Evolutionary conservation across 1,140 invertebrate species (phyloP).

Genomic region (Plodia interpunctella): DNA sequence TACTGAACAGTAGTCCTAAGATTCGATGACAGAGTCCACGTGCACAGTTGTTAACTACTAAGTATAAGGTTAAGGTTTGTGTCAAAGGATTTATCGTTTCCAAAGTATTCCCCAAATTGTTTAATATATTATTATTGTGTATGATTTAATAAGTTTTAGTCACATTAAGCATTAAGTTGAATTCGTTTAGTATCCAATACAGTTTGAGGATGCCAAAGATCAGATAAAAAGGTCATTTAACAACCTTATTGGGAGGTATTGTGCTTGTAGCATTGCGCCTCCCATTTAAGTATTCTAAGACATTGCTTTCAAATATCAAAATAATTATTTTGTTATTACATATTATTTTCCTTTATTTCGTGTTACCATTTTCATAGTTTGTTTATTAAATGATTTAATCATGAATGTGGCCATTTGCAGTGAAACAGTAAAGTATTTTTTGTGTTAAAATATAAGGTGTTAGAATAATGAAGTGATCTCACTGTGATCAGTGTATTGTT

Average conservation of each 20-base stretch:
- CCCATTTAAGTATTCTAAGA: conserved; percentile 23
- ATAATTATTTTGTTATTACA: conserved; percentile 27
- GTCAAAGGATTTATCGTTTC: conserved; percentile 76
- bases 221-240: conserved; percentile 18
- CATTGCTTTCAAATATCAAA: conserved; percentile 3
- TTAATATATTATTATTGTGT: conserved; percentile 50
- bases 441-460: conserved; percentile 61
- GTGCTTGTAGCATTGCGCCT: conserved; percentile 9
- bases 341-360: conserved; percentile 37
- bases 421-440: conserved; percentile 31
- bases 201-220: conserved; percentile 56
- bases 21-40: conserved; percentile 59
- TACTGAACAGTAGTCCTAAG: conserved; percentile 57
- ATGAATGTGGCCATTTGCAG: conserved; percentile 53
- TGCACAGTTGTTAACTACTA: conserved; percentile 76
- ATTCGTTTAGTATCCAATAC: conserved; percentile 44
- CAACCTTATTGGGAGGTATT: neutral
- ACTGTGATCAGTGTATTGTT: conserved; percentile 72
- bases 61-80: conserved; percentile 75
- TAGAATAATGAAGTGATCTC: conserved; percentile 69
- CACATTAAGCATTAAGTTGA: conserved; percentile 59
- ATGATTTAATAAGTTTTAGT: conserved; percentile 63
- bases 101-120: conserved; percentile 76
- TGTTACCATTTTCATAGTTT: conserved; percentile 51
- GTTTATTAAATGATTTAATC: conserved; percentile 26